Conservation (phyloP, 2,113 vertebrate species). For the Triplophysa rosa region DNA sequence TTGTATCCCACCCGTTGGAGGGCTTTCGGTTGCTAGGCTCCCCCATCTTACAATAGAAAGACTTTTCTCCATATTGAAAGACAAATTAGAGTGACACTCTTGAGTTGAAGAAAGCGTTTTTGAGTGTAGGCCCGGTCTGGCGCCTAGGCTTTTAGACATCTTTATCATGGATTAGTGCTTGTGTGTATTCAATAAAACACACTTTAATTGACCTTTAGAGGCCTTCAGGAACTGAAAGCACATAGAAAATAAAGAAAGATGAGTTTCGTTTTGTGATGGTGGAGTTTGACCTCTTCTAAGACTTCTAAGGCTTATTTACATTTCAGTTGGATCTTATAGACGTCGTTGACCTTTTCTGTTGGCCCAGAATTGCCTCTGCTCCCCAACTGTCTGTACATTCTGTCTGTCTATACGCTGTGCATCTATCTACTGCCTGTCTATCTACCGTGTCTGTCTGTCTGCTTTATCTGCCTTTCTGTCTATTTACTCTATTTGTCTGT, state of each 20-base stretch:
- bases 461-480: neutral
- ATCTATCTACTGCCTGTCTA: too few relatives aligned
- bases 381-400: too few relatives aligned
- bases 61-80: neutral
- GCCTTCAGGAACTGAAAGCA: neutral
- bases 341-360: neutral
- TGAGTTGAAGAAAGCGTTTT: constrained; percentile 27
- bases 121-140: neutral
- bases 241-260: neutral
- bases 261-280: neutral
- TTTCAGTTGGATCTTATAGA: constrained; percentile 9
- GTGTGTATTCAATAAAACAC: too few relatives aligned
- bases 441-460: neutral
- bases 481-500: neutral
- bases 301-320: constrained; percentile 18
- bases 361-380: too few relatives aligned
- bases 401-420: too few relatives aligned
- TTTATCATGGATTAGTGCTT: constrained; percentile 22
- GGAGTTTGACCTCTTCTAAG: neutral
- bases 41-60: constrained; percentile 18
- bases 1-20: neutral
- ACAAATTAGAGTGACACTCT: neutral
- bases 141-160: neutral
- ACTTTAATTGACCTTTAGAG: neutral
- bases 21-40: neutral